Evolutionary conservation across 2,888 invertebrate genomes (phyloP).

Genomic region (Abrostola triplasia): DNA sequence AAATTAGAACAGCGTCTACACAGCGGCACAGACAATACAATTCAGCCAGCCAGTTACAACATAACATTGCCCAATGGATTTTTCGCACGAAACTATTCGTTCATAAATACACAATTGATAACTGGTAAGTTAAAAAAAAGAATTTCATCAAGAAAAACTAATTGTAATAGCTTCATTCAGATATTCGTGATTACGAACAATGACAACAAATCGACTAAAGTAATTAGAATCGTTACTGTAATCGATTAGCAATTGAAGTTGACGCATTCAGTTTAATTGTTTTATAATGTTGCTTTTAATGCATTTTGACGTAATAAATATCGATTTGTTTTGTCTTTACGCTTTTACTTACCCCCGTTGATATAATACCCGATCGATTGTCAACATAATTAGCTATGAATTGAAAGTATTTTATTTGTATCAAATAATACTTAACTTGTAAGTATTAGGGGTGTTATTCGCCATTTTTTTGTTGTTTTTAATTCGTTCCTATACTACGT

Average conservation of each 20-base stretch:
- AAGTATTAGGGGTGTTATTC: no score
- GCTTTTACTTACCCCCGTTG: constrained; percentile 33
- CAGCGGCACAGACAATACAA: constrained; percentile 68
- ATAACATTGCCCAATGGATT: constrained; percentile 72
- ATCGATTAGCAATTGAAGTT: constrained; percentile 43
- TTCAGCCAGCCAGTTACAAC: constrained; percentile 73
- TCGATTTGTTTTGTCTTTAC: constrained; percentile 27
- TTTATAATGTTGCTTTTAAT: constrained; percentile 36
- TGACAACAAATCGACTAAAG: constrained; percentile 45
- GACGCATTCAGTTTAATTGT: constrained; percentile 22
- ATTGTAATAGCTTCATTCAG: constrained; percentile 9
- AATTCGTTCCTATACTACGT: no score
- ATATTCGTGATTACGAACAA: constrained; percentile 39
- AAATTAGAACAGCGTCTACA: constrained; percentile 69
- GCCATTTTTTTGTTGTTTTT: no score
- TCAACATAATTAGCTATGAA: background rate
- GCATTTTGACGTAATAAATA: constrained; percentile 37
- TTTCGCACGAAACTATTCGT: constrained; percentile 77
- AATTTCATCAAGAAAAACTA: constrained; percentile 9
- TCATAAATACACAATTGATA: constrained; percentile 56
- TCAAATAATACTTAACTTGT: no score
- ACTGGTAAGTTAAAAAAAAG: constrained; percentile 37
- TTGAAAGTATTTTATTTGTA: background rate
- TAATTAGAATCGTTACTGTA: constrained; percentile 46
- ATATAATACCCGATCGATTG: constrained; percentile 20